These are phyloP conservation scores for Sebastes jordani DNA, from an alignment of 2,797 vertebrate species.

Conservation along the genomic window DNA sequence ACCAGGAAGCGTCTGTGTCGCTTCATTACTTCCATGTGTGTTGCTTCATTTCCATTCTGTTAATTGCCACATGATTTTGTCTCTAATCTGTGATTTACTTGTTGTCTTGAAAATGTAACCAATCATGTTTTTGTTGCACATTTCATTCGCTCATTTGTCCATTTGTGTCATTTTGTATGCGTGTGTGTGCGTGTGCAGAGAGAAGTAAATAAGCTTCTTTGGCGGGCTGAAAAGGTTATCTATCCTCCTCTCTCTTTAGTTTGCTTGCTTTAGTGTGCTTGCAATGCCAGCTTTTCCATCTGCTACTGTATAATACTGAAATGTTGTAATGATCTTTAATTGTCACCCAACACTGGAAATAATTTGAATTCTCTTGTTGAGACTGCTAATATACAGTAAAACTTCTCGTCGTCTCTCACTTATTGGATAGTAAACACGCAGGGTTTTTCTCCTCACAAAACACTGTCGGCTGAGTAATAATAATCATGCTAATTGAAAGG, in stretches of 20 bases:
- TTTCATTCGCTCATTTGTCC: constrained; percentile 43
- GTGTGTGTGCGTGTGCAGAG: constrained; percentile 53
- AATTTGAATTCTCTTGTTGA: not conserved
- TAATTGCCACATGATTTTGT: not conserved
- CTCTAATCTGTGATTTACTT: not conserved
- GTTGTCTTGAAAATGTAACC: not conserved
- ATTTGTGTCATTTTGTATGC: constrained; percentile 43
- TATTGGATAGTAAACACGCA: constrained; percentile 8
- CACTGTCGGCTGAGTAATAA: constrained; percentile 21
- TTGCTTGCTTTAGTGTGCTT: constrained; percentile 32
- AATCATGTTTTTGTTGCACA: not conserved
- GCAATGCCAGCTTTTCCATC: not conserved
- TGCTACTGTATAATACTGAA: not conserved
- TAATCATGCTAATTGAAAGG: constrained; percentile 24
- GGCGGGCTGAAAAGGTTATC: constrained; percentile 59
- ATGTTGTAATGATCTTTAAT: not conserved
- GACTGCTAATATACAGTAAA: not conserved
- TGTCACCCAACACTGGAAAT: not conserved
- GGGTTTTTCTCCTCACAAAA: constrained; percentile 4
- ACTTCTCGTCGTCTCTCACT: not conserved
- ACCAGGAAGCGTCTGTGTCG: not conserved
- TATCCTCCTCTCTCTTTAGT: constrained; percentile 2
- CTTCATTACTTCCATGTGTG: not conserved
- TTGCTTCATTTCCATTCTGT: not conserved
- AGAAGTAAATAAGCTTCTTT: constrained; percentile 62